Evolutionary conservation across 2,888 invertebrate genomes (phyloP).

Genomic region (Phasia obesa): DNA sequence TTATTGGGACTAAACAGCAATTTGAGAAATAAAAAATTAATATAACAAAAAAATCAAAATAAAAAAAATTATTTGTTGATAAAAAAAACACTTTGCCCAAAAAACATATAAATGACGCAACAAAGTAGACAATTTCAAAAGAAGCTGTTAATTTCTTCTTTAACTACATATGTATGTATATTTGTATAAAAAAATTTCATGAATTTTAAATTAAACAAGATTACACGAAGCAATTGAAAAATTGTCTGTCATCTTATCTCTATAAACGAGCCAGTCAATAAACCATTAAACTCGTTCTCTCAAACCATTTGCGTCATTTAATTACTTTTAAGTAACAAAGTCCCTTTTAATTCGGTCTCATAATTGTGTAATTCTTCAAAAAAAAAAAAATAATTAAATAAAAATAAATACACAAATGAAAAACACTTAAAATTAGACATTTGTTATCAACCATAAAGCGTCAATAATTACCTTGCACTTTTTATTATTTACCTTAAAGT

Average conservation of each 20-base stretch:
- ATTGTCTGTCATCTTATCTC: conserved; percentile 41
- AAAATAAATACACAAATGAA: too few species aligned
- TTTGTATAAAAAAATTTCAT: background rate
- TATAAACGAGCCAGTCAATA: background rate
- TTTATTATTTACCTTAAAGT: conserved; percentile 2
- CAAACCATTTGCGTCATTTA: conserved; percentile 46
- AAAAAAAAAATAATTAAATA: conserved; percentile 17
- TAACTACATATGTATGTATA: background rate
- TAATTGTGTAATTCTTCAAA: conserved; percentile 1
- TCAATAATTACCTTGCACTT: conserved; percentile 56
- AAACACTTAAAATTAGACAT: conserved; percentile 20
- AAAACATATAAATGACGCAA: conserved; percentile 33
- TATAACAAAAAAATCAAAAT: background rate
- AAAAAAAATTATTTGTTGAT: background rate
- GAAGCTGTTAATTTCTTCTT: background rate
- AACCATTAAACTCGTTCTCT: background rate
- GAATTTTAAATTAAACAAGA: background rate
- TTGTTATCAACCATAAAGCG: conserved; percentile 32
- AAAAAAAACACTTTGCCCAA: background rate
- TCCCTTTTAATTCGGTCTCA: conserved; percentile 34
- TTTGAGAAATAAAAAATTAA: background rate
- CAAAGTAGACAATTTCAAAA: background rate
- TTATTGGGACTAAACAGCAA: too few species aligned
- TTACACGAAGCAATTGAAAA: conserved; percentile 2
- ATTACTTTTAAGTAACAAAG: conserved; percentile 39